Evolutionary conservation across 2,113 vertebrate species (phyloP).

Genomic region (Sylvilagus bachmani): DNA sequence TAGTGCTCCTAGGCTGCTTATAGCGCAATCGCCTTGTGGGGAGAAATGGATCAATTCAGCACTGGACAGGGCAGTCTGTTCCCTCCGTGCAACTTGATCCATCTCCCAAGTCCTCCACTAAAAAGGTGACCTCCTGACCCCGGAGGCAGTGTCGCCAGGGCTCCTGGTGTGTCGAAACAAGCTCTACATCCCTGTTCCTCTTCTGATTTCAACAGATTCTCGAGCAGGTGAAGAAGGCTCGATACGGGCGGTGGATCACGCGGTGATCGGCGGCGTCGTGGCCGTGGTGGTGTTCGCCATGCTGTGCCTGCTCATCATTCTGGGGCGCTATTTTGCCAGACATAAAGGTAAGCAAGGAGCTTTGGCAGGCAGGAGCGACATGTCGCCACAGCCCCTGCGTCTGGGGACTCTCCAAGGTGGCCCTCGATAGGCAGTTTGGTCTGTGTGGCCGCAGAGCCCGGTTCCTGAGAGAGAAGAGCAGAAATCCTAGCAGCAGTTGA

Average conservation of each 20-base stretch:
- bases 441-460: neutral
- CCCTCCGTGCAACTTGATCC: conserved; percentile 78
- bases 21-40: conserved; percentile 53
- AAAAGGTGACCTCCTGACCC: conserved; percentile 71
- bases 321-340: conserved; percentile 99
- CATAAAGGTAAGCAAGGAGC: conserved; percentile 96
- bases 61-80: conserved; percentile 60
- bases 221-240: conserved; percentile 95
- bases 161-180: neutral
- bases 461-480: neutral
- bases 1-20: conserved; percentile 62
- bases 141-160: conserved; percentile 69
- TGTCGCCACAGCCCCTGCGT: neutral
- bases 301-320: conserved; percentile 98
- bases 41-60: conserved; percentile 72
- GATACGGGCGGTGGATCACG: conserved; percentile 95
- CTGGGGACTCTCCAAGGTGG: neutral
- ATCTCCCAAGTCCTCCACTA: conserved; percentile 68
- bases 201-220: conserved; percentile 92
- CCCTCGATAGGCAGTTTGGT: neutral
- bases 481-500: conserved; percentile 19
- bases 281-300: conserved; percentile 99
- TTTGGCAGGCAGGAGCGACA: conserved; percentile 10
- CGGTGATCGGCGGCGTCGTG: conserved; percentile 98
- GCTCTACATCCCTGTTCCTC: conserved; percentile 79